These are phyloP conservation scores for Caenorhabditis inopinata DNA, from an alignment of 1,140 invertebrate genomes.

Conservation along the genomic window DNA sequence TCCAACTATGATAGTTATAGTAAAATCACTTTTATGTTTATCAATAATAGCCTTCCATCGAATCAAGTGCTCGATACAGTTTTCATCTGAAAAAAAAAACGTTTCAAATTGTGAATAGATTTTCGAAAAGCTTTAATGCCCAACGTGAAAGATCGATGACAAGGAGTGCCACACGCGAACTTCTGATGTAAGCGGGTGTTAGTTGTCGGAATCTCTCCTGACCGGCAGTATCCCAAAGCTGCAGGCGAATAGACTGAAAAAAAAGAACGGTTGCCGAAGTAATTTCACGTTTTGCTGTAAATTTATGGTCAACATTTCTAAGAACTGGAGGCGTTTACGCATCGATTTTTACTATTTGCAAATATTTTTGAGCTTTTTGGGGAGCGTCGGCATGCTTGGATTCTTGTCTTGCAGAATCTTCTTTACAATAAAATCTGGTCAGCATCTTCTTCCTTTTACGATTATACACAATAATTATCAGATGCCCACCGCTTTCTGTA, in stretches of 20 bases:
- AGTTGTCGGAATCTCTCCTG: conserved; percentile 46
- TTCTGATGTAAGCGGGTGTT: conserved; percentile 37
- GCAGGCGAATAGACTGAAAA: conserved; percentile 37
- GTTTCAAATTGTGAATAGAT: not conserved
- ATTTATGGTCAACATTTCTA: no score
- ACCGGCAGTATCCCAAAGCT: conserved; percentile 43
- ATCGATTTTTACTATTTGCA: no score
- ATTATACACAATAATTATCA: no score
- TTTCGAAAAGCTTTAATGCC: not conserved
- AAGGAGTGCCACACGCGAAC: conserved; percentile 34
- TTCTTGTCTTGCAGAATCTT: no score
- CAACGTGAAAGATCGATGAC: conserved; percentile 40
- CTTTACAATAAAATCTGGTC: no score
- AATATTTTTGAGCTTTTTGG: no score
- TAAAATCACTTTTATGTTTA: conserved; percentile 25
- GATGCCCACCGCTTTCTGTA: no score
- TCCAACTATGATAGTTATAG: conserved; percentile 26
- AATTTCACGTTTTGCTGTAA: no score
- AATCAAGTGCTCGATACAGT: conserved; percentile 16
- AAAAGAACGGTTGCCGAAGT: no score
- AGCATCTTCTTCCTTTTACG: no score
- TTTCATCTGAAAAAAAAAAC: conserved; percentile 31
- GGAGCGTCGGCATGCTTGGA: no score
- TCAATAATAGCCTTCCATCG: conserved; percentile 33
- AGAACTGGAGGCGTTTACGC: no score